Base-by-base conservation (phyloP, 2,888 invertebrate genomes). In the Vannuccia rotundouncinata region DNA sequence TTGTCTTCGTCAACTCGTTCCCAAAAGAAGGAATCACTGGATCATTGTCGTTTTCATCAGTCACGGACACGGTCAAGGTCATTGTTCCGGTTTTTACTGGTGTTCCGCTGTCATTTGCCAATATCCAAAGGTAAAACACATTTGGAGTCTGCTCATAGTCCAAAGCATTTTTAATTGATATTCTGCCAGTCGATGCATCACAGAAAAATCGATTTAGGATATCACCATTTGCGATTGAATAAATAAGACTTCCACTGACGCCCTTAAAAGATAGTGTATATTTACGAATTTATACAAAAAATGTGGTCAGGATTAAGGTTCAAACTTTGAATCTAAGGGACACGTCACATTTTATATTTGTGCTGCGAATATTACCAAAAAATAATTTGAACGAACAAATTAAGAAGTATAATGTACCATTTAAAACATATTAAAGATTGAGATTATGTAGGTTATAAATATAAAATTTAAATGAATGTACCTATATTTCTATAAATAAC, bases 141-240 rank as follows among this genome's bases (percentile, higher is more conserved):
- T 77, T 77, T n/a, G 45, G 27, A 1, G 59, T n/a, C 27, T n/a
- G n/a, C 25, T 77, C 77, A 29, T 77, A 77, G 45, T 77, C 77
- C 27, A 77, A n/a, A 66, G 45, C 77, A 27, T 29, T 31, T 31
- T 77, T 28, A 5, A 77, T 31, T 17, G 30, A 29, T 30, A 77
- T 30, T 22, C n/a, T 59, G n/a, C 77, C 77, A 31, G 77, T 77
- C n/a, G 1, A 0, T 2, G 28, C n/a, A 31, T 77, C 77, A 0
- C 28, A 28, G 22, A 66, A n/a, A 31, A 77, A 77, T 29, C 1
- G 2, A n/a, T 27, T 31, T 25, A 31, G 27, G 0, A 31, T 22
- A 1, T 31, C 31, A 25, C 31, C 77, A 13, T n/a, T 27, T 1
- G 77, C 27, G n/a, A 77, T 28, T n/a, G n/a, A 22, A 31, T 77